Evolutionary conservation across 2,113 vertebrate species (phyloP).

Genomic region (Rousettus leschenaultii): DNA sequence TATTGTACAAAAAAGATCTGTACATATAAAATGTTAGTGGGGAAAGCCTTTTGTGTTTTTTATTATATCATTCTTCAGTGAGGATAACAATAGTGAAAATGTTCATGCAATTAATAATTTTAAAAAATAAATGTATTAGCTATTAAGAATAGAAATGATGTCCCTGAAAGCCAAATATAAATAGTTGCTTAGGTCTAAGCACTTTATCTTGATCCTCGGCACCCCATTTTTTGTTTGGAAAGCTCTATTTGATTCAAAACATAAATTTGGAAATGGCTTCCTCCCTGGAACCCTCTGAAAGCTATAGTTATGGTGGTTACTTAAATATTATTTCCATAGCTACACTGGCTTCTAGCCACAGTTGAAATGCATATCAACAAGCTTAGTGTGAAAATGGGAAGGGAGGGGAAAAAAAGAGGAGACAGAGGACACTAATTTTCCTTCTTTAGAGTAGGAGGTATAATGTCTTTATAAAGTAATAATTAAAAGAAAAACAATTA

Average conservation of each 20-base stretch:
- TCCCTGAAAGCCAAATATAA: slow-evolving; percentile 51
- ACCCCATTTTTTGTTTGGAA: slow-evolving; percentile 61
- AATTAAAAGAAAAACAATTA: slow-evolving; percentile 87
- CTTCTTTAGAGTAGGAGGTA: slow-evolving; percentile 78
- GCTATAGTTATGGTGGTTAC: slow-evolving; percentile 68
- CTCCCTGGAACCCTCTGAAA: slow-evolving; percentile 69
- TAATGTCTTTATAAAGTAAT: slow-evolving; percentile 88
- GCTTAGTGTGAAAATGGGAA: slow-evolving; percentile 44
- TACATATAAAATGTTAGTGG: slow-evolving; percentile 4
- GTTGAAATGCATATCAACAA: slow-evolving; percentile 73
- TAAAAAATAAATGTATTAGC: not conserved
- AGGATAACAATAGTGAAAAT: slow-evolving; percentile 65
- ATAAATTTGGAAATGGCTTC: slow-evolving; percentile 63
- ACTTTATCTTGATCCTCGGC: slow-evolving; percentile 60
- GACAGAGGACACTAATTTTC: slow-evolving; percentile 77
- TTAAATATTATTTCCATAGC: slow-evolving; percentile 77
- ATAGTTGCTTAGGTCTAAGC: slow-evolving; percentile 61
- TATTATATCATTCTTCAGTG: not conserved
- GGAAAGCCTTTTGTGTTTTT: slow-evolving; percentile 46
- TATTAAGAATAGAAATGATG: slow-evolving; percentile 47
- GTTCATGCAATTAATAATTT: slow-evolving; percentile 29
- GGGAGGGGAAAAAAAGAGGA: slow-evolving; percentile 1
- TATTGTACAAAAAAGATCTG: slow-evolving; percentile 63
- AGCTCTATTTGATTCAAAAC: slow-evolving; percentile 57
- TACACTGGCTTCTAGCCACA: slow-evolving; percentile 66